Base-by-base conservation (phyloP, 2,113 vertebrate species). In the Pelecanus crispus region DNA sequence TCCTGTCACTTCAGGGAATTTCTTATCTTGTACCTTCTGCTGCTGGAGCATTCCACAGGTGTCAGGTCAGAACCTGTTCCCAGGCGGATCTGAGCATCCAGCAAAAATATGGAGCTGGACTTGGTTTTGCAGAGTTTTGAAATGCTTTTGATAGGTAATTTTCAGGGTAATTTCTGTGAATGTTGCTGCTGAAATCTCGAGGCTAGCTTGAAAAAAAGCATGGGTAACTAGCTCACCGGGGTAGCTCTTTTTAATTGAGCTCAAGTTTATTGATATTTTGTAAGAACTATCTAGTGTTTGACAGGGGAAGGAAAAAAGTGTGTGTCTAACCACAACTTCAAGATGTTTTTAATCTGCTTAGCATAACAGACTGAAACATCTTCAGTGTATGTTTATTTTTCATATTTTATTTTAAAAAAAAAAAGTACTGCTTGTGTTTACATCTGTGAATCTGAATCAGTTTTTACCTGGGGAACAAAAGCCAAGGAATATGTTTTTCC, bases 21-120 rank as follows among this genome's bases (percentile, higher is more conserved):
- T 81, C 90, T 92, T 89, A 68, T 92, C 73, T 79, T 70, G 61
- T 75, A 38, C 65, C 13, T 28, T 29, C 32, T 72, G 92, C 58
- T 94, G 77, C 71, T 31, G 34, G 84, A 82, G 47, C 74, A 66
- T 97, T 97, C 95, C 91, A 70, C 92, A 95, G 94, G 78, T 95
- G 95, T 91, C 31, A 5, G 42, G 91, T 73, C 86, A 95, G 81
- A 95, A 71, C 65, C 49, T 49, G 61, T 34, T 92, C 77, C 86
- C 61, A 45, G 68, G 68, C 61, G 45, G 56, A 29, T 26, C 65
- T n/a, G 19, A 61, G 34, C 5, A 10, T 63, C 77, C 45, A 34
- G 32, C 40, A 19, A 11, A 78, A 78, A 24, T 3, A 24, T 0
- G 0, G 22, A 83, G 81, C 70, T 81, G 42, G 58, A 9, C 36